Conservation (phyloP, 2,113 vertebrate genomes). For the Urocolius indicus region DNA sequence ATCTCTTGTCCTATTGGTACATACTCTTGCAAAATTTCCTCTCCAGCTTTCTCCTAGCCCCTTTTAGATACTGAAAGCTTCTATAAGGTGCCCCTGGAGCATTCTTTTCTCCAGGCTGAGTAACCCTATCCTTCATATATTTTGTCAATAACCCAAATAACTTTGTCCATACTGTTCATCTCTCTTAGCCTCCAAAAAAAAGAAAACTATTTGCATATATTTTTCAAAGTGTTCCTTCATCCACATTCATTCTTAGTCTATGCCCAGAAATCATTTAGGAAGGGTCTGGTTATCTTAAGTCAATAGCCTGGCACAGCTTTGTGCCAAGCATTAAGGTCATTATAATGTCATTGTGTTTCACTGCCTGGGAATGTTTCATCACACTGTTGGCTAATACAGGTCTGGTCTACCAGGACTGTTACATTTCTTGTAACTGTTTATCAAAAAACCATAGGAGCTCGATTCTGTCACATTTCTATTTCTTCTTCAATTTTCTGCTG, state of each 20-base stretch:
- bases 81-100: too few species aligned
- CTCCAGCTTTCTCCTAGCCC: too few species aligned
- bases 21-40: too few species aligned
- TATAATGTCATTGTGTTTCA: background rate
- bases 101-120: too few species aligned
- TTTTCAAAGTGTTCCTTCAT: background rate
- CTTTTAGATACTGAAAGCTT: too few species aligned
- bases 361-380: background rate
- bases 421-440: background rate
- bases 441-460: background rate
- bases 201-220: background rate
- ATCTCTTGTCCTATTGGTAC: too few species aligned
- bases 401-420: background rate
- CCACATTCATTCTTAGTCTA: background rate
- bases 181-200: background rate
- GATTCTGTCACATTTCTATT: background rate
- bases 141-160: background rate
- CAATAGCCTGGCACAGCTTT: background rate
- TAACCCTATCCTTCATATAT: too few species aligned
- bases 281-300: background rate
- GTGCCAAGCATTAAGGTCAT: background rate
- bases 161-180: background rate
- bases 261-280: background rate
- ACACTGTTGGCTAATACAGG: background rate
- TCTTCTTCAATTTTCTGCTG: background rate